Conservation (phyloP, 1,140 invertebrate species). For the Pseudomyrmex gracilis region DNA sequence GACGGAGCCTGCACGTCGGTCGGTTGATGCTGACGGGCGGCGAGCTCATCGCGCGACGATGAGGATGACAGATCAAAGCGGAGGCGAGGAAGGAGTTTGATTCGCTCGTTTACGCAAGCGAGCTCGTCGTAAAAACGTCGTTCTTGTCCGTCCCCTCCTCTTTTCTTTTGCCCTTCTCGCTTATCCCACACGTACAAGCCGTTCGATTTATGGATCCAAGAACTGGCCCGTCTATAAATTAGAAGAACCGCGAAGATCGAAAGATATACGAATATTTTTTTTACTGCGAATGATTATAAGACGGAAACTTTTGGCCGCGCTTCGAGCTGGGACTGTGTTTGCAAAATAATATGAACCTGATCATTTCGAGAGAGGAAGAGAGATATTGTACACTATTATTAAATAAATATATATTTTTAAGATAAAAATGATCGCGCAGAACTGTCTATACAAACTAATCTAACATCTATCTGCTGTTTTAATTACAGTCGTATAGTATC, state of each 20-base stretch:
- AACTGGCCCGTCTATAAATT: conserved; percentile 59
- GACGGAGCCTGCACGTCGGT: conserved; percentile 63
- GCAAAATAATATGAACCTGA: conserved; percentile 14
- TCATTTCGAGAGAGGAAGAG: not conserved
- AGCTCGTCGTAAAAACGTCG: conserved; percentile 69
- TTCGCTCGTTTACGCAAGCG: conserved; percentile 67
- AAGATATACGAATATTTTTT: conserved; percentile 56
- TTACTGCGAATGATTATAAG: conserved; percentile 56
- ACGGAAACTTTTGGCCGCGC: conserved; percentile 38
- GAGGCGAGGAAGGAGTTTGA: conserved; percentile 65
- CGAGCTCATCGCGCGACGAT: conserved; percentile 42
- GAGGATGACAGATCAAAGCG: conserved; percentile 74
- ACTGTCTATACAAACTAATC: not conserved
- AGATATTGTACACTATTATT: not conserved
- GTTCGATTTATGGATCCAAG: conserved; percentile 63
- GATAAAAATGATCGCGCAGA: no score
- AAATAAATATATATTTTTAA: conserved; percentile 18
- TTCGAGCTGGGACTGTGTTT: conserved; percentile 15
- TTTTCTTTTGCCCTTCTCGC: conserved; percentile 32
- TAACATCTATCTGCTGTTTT: not conserved
- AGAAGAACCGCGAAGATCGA: conserved; percentile 55
- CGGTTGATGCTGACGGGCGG: conserved; percentile 69
- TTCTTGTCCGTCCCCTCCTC: conserved; percentile 24
- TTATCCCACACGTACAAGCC: conserved; percentile 30
- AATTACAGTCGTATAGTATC: not conserved